Conservation (phyloP, 2,113 vertebrate genomes). For the Burhinus bistriatus region DNA sequence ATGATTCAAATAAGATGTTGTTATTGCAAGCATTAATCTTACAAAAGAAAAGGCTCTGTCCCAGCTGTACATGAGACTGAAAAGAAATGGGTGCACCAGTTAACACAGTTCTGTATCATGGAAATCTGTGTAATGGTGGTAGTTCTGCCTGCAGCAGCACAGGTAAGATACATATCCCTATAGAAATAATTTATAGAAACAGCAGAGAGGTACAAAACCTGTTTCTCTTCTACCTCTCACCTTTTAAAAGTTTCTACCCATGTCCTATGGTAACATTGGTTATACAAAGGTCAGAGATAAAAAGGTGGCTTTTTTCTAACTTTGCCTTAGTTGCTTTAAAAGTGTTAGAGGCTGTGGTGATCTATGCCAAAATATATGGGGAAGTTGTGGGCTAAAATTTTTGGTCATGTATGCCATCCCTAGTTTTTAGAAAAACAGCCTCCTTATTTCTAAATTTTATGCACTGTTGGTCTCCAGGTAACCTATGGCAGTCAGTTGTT, state of each 20-base stretch:
- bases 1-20: not conserved
- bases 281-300: not conserved
- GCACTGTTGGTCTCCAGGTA: not conserved
- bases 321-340: not conserved
- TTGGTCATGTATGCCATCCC: not conserved
- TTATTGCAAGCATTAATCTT: not conserved
- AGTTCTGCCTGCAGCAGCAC: not conserved
- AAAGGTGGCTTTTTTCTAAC: not conserved
- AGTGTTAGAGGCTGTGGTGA: accelerated
- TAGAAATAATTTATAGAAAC: not conserved
- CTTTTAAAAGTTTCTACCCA: not conserved
- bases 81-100: not conserved
- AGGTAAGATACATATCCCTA: not conserved
- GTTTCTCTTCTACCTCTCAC: not conserved
- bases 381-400: not conserved
- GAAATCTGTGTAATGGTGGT: not conserved
- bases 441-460: not conserved
- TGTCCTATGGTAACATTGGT: not conserved
- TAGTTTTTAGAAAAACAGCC: not conserved
- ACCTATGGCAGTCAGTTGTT: not conserved
- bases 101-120: not conserved
- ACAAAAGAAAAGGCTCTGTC: not conserved
- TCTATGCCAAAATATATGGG: not conserved
- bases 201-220: not conserved
- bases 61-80: not conserved